A percentile compares a stretch with the other conserved stretches of the same genome.
phyloP scores from a whole-genome alignment of 1,140 invertebrate species.

The Periplaneta americana region DNA sequence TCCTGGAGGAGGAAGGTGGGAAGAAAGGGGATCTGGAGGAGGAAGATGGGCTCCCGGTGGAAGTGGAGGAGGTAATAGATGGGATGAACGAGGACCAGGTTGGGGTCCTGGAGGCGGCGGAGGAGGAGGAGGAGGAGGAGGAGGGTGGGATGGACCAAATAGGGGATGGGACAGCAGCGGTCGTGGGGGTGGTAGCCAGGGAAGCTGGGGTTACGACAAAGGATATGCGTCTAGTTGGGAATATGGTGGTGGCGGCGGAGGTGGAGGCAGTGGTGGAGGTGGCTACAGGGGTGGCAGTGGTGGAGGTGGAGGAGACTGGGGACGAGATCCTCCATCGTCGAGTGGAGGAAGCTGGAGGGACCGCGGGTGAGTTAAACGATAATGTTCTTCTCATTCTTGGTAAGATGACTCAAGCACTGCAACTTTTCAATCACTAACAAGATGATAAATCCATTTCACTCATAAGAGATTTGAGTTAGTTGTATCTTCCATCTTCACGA shows the following conservation, averaged over 20 bases:
- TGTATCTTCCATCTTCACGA: no score
- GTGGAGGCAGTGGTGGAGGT: background rate
- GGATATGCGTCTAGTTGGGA: background rate
- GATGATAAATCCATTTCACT: no score
- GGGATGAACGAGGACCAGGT: background rate
- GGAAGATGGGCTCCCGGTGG: background rate
- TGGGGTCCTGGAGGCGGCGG: background rate
- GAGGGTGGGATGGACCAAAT: background rate
- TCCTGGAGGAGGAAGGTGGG: background rate
- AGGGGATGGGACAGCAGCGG: background rate
- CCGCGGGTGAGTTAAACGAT: background rate
- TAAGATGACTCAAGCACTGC: no score
- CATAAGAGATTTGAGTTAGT: no score
- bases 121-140: background rate
- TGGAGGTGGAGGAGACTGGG: background rate
- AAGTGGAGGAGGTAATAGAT: background rate
- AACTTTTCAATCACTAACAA: no score
- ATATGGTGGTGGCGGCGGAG: background rate
- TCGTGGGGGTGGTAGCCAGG: background rate
- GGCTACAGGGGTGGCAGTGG: background rate
- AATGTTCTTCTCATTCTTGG: background rate
- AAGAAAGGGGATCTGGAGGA: background rate
- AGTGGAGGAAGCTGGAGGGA: background rate
- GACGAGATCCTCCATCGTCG: background rate
- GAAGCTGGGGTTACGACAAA: background rate